Evolutionary conservation across 2,797 vertebrate genomes (phyloP).

Genomic region (Apogon talboti): DNA sequence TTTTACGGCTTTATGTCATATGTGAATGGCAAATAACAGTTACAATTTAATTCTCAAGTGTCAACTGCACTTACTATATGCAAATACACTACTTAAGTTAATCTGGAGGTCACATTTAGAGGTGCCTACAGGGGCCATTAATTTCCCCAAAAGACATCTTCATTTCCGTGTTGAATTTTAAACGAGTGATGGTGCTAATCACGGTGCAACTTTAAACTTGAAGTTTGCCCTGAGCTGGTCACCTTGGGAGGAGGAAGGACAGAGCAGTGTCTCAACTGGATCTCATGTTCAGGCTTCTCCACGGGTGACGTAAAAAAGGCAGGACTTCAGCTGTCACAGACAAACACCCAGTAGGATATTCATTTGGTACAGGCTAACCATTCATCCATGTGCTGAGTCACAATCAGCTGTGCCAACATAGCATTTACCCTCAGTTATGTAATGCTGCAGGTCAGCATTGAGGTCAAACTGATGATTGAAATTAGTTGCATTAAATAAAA

Average conservation of each 20-base stretch:
- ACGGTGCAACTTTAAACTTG: background rate
- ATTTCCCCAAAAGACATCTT: too few species aligned
- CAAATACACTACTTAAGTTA: too few species aligned
- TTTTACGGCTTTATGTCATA: too few species aligned
- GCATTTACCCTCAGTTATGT: background rate
- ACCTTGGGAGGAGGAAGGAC: background rate
- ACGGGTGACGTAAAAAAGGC: background rate
- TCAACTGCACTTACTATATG: too few species aligned
- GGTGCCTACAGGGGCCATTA: too few species aligned
- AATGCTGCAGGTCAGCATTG: background rate
- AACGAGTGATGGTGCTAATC: too few species aligned
- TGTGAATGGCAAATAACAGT: too few species aligned
- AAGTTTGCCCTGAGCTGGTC: background rate
- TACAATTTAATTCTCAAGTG: too few species aligned
- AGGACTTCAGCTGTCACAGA: background rate
- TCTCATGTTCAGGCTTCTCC: conserved; percentile 2
- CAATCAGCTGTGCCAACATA: conserved; percentile 1
- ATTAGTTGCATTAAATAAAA: background rate
- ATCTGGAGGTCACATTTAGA: too few species aligned
- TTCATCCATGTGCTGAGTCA: conserved; percentile 16
- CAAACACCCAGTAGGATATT: background rate
- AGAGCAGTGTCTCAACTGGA: background rate
- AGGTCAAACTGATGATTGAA: background rate
- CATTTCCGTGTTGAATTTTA: background rate
- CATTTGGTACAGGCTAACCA: background rate